Evolutionary conservation across 1,140 invertebrate genomes (phyloP), one percentile per base, ranked within the genome.

Genomic region (Drosophila persimilis): DNA sequence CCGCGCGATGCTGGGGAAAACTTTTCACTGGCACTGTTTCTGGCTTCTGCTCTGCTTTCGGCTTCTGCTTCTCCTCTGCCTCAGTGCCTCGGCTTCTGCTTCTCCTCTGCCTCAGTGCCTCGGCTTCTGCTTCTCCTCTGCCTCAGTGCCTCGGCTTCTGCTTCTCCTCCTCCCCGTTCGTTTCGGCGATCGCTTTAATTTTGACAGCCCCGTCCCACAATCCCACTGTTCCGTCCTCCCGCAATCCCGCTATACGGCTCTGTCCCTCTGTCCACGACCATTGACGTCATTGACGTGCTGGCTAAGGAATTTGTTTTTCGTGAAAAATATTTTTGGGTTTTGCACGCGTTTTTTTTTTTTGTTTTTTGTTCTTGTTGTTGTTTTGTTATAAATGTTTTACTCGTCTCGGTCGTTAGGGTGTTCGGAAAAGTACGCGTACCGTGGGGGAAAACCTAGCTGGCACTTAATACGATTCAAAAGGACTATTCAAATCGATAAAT

Each of bases 271-370:
- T 39, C 35, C 35, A 1, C 11, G 35, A 4, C 70, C 71, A 88
- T 88, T 88, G 83, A 88, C 83, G 83, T 88, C 83, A 88, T 83
- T 83, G 75, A 88, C 83, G 74, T 76, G 77, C 71, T 48, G 81
- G 81, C 78, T 71, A 77, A 86, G 66, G 83, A 88, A 88, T 88
- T 79, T 88, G 83, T 88, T 88, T 88, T 88, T 88, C 83, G 67
- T 73, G 83, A 88, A 88, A 84, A 86, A 78, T 81, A 86, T 79
- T 88, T 88, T 58, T 65, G 71, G 45, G 69, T 72, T 39, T 70
- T 81, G 73, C 57, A 51, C 62, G 41, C 35, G 47, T 63, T 58
- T 43, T 50, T 70, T 61, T 31, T 59, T 60, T 39, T 22, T 53
- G 0, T 39, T 48, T 69, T 54, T 4, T n/a, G n/a, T n/a, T n/a